A percentile compares a stretch with the other conserved stretches of the same genome.
Conservation (phyloP, 2,113 vertebrate genomes). For the Lonchura striata region DNA sequence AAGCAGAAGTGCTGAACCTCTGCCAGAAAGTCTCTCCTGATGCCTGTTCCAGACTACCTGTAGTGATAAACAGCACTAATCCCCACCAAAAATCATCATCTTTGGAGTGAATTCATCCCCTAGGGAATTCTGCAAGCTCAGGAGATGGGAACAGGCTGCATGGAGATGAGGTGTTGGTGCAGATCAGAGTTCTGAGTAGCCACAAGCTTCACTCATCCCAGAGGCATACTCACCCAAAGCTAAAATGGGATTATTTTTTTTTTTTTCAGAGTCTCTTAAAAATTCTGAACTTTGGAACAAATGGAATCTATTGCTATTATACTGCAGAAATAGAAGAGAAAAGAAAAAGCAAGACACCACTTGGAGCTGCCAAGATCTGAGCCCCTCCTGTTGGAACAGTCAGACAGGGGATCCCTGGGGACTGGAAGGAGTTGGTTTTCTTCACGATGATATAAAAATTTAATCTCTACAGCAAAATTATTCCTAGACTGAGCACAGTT, state of each 20-base stretch:
- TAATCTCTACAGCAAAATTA: slow-evolving; percentile 33
- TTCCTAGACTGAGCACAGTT: slow-evolving; percentile 1
- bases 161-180: not conserved
- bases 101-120: not conserved
- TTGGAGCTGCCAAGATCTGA: not conserved
- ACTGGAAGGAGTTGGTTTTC: not conserved
- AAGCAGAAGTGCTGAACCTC: not conserved
- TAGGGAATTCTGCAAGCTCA: not conserved
- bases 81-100: not conserved
- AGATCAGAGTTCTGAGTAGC: not conserved
- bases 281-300: not conserved
- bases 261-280: not conserved
- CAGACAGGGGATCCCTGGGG: not conserved
- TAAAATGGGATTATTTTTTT: not conserved
- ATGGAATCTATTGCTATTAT: not conserved
- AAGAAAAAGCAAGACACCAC: not conserved
- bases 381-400: not conserved
- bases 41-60: not conserved
- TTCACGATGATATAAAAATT: slow-evolving; percentile 28
- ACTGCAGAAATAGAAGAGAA: not conserved
- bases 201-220: not conserved
- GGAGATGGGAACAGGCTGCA: not conserved
- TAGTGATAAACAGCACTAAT: not conserved
- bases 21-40: not conserved
- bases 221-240: not conserved